phyloP scores from a whole-genome alignment of 2,888 invertebrate species.

The Nymphalis c-album region DNA sequence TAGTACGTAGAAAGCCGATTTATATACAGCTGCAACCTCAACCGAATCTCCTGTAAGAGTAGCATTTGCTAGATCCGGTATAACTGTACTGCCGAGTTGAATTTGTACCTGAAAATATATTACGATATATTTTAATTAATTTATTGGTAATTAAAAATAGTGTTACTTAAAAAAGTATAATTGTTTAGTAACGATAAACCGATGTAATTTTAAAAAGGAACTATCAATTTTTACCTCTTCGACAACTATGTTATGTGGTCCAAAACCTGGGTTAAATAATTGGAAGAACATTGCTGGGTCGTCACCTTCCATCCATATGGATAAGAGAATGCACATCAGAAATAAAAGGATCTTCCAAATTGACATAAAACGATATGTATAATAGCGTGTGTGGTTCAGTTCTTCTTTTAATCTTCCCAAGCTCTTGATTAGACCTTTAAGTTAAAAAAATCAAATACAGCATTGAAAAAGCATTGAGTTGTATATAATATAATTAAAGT shows the following conservation, averaged over 20 bases:
- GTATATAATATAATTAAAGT: slow-evolving; percentile 1
- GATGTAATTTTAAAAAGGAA: too few species aligned
- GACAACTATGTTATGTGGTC: slow-evolving; percentile 89
- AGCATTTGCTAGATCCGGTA: slow-evolving; percentile 89
- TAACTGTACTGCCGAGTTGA: slow-evolving; percentile 80
- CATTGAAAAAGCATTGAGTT: too few species aligned
- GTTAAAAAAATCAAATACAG: not conserved
- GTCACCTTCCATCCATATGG: slow-evolving; percentile 88
- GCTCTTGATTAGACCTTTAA: slow-evolving; percentile 84
- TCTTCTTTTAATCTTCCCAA: slow-evolving; percentile 90
- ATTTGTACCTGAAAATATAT: slow-evolving; percentile 79
- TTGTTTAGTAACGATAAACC: too few species aligned
- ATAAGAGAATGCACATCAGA: slow-evolving; percentile 86
- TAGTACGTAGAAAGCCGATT: slow-evolving; percentile 88
- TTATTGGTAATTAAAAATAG: not conserved
- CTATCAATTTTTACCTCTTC: slow-evolving; percentile 80
- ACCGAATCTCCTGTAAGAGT: slow-evolving; percentile 88
- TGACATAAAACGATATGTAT: slow-evolving; percentile 93
- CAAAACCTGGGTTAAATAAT: slow-evolving; percentile 87
- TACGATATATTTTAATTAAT: not conserved
- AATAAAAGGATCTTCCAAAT: slow-evolving; percentile 94
- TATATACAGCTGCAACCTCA: slow-evolving; percentile 85
- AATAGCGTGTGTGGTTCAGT: slow-evolving; percentile 90
- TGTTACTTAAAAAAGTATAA: too few species aligned
- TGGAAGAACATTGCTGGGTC: slow-evolving; percentile 89